Evolutionary conservation across 2,113 vertebrate genomes (phyloP).

Genomic region (Misgurnus mizolepis): DNA sequence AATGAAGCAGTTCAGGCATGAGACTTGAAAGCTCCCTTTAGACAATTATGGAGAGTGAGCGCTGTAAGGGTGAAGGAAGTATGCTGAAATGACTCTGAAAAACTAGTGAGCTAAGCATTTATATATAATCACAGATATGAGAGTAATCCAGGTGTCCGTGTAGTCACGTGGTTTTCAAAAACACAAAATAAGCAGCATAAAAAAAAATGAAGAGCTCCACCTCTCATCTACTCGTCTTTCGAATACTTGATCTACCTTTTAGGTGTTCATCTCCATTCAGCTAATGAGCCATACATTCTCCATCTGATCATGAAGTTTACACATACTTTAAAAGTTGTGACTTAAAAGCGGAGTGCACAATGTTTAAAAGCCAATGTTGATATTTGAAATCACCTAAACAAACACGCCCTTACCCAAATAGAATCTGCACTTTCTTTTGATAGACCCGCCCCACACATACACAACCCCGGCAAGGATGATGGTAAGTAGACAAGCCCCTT

Average conservation of each 20-base stretch:
- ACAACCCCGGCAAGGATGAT: too few species aligned
- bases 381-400: too few species aligned
- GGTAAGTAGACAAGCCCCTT: too few species aligned
- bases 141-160: constrained; percentile 18
- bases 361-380: too few species aligned
- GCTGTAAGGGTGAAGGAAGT: not conserved
- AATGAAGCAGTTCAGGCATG: not conserved
- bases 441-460: too few species aligned
- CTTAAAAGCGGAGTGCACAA: too few species aligned
- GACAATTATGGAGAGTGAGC: not conserved
- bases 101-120: not conserved
- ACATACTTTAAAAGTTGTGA: not conserved
- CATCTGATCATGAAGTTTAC: not conserved
- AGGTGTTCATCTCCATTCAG: not conserved
- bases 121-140: not conserved
- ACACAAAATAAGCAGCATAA: constrained; percentile 12
- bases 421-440: too few species aligned
- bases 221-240: not conserved
- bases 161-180: constrained; percentile 42
- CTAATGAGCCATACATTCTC: too few species aligned
- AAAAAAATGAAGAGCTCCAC: not conserved
- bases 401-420: too few species aligned
- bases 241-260: constrained; percentile 3
- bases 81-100: not conserved
- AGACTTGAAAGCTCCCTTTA: not conserved